Evolutionary conservation across 2,113 vertebrate genomes (phyloP), one percentile per base, ranked within the genome.

Genomic region (Lepisosteus oculatus): DNA sequence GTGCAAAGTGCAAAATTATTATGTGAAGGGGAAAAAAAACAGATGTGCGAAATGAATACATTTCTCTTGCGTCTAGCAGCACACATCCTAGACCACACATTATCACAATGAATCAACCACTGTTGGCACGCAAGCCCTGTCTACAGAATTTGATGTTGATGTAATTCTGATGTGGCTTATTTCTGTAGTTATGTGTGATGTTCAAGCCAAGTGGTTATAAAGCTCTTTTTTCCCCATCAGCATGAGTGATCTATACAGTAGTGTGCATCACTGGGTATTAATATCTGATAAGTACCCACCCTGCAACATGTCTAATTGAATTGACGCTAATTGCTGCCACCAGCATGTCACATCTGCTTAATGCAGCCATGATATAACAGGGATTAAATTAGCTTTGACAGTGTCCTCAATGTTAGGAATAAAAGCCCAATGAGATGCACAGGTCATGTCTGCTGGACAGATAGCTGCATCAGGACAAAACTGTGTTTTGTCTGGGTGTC

Each of bases 241-340:
- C 72, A 63, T 65, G 47, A 51, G 47, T 51, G 47, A 51, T 51
- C 47, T 51, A 5, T 51, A 70, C 62, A 61, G 12, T 43, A 42
- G 63, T 72, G 41, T 73, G 69, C 65, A 80, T 61, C 73, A 65
- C 61, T 72, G 5, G n/a, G 63, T 79, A 71, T 76, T 81, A 69
- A 66, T 71, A 65, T 65, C 42, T 11, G 45, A 68, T 83, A 42
- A 74, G 45, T 42, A 13, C 70, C 81, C 74, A 76, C 67, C 72
- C 61, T 47, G 67, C 74, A 66, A 68, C 59, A 63, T 74, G 77
- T 80, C 67, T 84, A 77, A 86, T 74, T 83, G 75, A 85, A 83
- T 76, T 71, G 64, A 75, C n/a, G 72, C 68, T 81, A 76, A 84
- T 84, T 86, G 79, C 73, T 80, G 64, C 61, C 75, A 68, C 61